Evolutionary conservation across 2,888 invertebrate genomes (phyloP).

Genomic region (Clistopyga incitator): DNA sequence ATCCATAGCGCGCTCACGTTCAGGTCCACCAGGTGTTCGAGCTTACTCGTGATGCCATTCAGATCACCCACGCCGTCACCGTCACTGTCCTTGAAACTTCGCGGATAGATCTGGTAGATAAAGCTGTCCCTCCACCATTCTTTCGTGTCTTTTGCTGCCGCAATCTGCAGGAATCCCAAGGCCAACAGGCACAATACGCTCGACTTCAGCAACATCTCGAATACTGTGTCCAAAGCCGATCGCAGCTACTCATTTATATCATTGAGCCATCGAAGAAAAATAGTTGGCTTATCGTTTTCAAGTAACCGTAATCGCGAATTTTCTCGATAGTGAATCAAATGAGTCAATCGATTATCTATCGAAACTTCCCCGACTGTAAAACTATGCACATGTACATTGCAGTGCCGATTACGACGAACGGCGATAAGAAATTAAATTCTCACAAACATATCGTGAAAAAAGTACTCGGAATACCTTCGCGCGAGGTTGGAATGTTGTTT

Average conservation of each 20-base stretch:
- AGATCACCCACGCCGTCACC: conserved; percentile 84
- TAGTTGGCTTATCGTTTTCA: neutral
- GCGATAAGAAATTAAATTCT: neutral
- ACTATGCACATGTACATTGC: neutral
- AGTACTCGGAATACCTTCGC: neutral
- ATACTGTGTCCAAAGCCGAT: neutral
- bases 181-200: neutral
- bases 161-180: neutral
- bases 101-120: conserved; percentile 93
- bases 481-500: neutral
- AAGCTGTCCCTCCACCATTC: conserved; percentile 95
- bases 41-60: conserved; percentile 81
- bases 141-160: neutral
- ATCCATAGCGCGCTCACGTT: conserved; percentile 89
- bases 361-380: neutral
- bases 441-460: neutral
- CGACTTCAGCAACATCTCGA: neutral
- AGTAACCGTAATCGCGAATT: neutral
- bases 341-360: neutral
- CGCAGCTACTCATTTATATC: neutral
- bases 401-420: neutral
- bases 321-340: neutral
- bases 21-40: conserved; percentile 86
- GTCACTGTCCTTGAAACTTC: conserved; percentile 93
- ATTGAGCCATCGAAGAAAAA: neutral